Evolutionary conservation across 2,797 vertebrate species (phyloP).

Genomic region (Podargus strigoides): DNA sequence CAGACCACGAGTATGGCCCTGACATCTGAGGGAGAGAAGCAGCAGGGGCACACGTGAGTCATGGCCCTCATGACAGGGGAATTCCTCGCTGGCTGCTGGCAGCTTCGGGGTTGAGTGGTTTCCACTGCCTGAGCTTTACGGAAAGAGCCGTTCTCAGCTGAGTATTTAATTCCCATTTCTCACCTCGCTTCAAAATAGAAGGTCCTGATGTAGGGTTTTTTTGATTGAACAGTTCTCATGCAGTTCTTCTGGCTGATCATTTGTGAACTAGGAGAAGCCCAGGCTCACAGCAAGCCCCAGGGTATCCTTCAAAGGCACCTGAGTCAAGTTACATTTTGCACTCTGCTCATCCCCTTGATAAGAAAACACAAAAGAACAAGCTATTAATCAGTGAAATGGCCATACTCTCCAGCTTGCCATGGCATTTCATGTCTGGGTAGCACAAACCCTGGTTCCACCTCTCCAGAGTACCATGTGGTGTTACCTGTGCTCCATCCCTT

Average conservation of each 20-base stretch:
- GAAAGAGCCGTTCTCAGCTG: conserved; percentile 14
- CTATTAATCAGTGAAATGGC: background rate
- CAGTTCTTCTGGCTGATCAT: background rate
- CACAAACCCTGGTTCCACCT: background rate
- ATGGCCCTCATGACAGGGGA: conserved; percentile 53
- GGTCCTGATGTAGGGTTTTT: background rate
- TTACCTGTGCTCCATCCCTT: background rate
- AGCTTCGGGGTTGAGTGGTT: background rate
- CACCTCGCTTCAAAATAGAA: conserved; percentile 30
- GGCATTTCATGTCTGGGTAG: background rate
- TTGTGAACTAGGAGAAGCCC: background rate
- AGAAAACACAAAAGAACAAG: background rate
- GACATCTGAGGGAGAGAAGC: background rate
- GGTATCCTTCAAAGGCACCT: background rate
- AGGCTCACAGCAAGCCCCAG: background rate
- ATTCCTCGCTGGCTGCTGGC: conserved; percentile 56
- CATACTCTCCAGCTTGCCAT: background rate
- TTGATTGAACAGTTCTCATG: background rate
- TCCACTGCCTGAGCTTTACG: background rate
- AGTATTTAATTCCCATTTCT: background rate
- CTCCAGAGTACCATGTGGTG: background rate
- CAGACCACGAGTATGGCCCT: background rate
- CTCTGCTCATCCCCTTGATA: background rate
- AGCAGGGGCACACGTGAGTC: conserved; percentile 35
- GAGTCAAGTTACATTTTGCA: background rate